These are phyloP conservation scores for Hypocryptadius cinnamomeus DNA, from an alignment of 2,113 vertebrate genomes.

Conservation along the genomic window DNA sequence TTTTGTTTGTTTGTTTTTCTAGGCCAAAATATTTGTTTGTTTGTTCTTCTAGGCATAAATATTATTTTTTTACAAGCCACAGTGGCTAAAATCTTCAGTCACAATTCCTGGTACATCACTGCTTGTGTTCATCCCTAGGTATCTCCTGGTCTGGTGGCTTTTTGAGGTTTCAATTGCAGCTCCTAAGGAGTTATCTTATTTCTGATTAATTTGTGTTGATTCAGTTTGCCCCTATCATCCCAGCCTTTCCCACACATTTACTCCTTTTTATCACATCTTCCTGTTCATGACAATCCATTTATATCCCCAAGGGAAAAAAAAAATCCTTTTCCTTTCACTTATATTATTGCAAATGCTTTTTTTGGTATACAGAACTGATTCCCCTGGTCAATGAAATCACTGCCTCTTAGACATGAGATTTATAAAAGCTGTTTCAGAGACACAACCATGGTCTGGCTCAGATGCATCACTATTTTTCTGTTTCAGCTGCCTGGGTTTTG, in stretches of 20 bases:
- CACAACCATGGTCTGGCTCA: neutral
- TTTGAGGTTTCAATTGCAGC: neutral
- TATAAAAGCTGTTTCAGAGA: neutral
- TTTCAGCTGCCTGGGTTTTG: neutral
- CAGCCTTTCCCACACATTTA: rapidly evolving
- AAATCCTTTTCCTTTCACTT: neutral
- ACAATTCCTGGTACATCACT: neutral
- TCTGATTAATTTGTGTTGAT: neutral
- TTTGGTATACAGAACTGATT: neutral
- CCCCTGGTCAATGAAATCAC: neutral
- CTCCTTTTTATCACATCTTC: neutral
- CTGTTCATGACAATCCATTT: neutral
- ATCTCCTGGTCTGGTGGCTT: neutral
- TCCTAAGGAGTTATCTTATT: neutral
- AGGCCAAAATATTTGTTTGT: neutral
- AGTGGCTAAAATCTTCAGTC: neutral
- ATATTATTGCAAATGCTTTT: neutral
- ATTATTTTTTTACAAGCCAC: neutral
- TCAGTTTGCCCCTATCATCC: neutral
- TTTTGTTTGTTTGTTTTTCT: neutral
- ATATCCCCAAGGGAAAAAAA: neutral
- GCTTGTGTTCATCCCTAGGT: neutral
- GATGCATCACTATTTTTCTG: neutral
- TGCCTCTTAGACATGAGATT: neutral
- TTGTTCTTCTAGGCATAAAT: neutral